Evolutionary conservation across 2,888 invertebrate species (phyloP).

Genomic region (Panopea generosa): DNA sequence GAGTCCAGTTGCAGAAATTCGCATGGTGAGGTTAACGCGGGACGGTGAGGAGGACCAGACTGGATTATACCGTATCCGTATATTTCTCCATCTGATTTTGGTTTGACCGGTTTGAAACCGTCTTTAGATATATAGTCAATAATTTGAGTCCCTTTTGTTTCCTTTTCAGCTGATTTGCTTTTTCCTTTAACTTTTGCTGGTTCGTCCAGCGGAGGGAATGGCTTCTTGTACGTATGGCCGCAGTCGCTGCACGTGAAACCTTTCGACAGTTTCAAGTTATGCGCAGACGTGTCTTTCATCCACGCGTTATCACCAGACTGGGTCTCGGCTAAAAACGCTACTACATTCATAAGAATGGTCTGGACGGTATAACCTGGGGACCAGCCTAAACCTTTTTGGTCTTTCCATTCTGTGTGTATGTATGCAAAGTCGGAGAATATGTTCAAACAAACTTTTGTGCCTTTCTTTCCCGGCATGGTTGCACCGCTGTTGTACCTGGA

Average conservation of each 20-base stretch:
- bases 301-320: constrained; percentile 66
- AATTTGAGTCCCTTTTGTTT: constrained; percentile 46
- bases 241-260: constrained; percentile 75
- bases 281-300: constrained; percentile 56
- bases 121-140: constrained; percentile 79
- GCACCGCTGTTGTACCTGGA: constrained; percentile 75
- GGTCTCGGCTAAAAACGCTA: constrained; percentile 77
- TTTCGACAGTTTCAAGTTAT: constrained; percentile 73
- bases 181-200: constrained; percentile 41
- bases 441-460: constrained; percentile 77
- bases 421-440: constrained; percentile 80
- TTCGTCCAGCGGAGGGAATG: constrained; percentile 72
- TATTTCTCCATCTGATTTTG: constrained; percentile 69
- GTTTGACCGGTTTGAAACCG: constrained; percentile 59
- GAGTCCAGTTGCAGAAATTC: constrained; percentile 75
- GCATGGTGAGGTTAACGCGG: constrained; percentile 77
- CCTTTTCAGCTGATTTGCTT: constrained; percentile 24
- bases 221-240: constrained; percentile 76
- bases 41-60: constrained; percentile 74
- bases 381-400: constrained; percentile 78
- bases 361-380: constrained; percentile 80
- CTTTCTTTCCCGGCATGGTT: constrained; percentile 77
- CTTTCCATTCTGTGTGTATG: constrained; percentile 79
- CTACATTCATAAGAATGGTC: constrained; percentile 78
- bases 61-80: constrained; percentile 77